Conservation (phyloP, 30 jellyfish, hydroid and myxozoan species). For the Nemopilema nomurai region DNA sequence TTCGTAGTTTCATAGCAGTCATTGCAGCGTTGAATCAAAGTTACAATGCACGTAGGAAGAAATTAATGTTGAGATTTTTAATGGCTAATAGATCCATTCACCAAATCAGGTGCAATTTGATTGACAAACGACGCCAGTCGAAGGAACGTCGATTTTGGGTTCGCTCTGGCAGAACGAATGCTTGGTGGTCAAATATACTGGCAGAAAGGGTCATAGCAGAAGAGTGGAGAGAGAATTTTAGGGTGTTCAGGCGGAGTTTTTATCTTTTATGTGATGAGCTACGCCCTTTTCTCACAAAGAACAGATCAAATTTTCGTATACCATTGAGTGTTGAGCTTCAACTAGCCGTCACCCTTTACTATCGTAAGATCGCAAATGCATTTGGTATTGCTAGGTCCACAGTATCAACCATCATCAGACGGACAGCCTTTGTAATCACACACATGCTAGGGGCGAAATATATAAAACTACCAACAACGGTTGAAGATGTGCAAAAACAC, state of each 20-base stretch:
- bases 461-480: slow-evolving; percentile 16
- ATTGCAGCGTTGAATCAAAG: neutral
- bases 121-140: slow-evolving; percentile 9
- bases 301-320: slow-evolving; percentile 16
- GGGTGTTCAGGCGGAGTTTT: too few relatives aligned
- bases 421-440: slow-evolving; percentile 27
- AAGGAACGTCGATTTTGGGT: slow-evolving; percentile 10
- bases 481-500: slow-evolving; percentile 14
- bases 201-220: slow-evolving; percentile 38
- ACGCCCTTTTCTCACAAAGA: slow-evolving; percentile 27
- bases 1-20: slow-evolving; percentile 13
- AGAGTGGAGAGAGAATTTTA: slow-evolving; percentile 6
- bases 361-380: slow-evolving; percentile 33
- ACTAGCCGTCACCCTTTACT: slow-evolving; percentile 21
- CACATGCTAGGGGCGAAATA: slow-evolving; percentile 9
- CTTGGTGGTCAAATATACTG: slow-evolving; percentile 21
- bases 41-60: too few relatives aligned
- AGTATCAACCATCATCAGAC: slow-evolving; percentile 15
- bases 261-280: slow-evolving; percentile 15
- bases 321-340: slow-evolving; percentile 36
- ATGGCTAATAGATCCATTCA: too few relatives aligned
- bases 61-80: too few relatives aligned
- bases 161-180: slow-evolving; percentile 9
- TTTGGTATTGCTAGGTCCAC: slow-evolving; percentile 23
- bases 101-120: too few relatives aligned